phyloP scores from a whole-genome alignment of 2,797 vertebrate genomes.

The Sebastes diploproa region DNA sequence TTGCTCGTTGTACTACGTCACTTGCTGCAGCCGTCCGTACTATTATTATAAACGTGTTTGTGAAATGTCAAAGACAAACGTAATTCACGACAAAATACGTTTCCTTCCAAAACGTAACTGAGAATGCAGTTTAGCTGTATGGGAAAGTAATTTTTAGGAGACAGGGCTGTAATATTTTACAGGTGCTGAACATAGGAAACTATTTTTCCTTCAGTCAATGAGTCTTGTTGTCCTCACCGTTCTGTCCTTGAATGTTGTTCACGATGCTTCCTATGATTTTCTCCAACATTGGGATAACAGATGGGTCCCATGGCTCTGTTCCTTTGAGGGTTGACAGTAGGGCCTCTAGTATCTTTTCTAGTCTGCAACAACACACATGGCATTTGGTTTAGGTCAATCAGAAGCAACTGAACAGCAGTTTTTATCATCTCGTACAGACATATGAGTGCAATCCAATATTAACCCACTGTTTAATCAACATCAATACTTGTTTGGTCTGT shows the following conservation, averaged over 20 bases:
- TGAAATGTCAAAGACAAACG: no score
- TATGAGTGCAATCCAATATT: neutral
- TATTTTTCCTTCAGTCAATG: neutral
- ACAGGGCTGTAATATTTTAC: neutral
- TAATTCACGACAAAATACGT: no score
- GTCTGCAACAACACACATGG: constrained; percentile 59
- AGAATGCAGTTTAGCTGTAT: no score
- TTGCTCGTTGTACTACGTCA: no score
- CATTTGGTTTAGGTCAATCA: constrained; percentile 15
- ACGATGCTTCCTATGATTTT: constrained; percentile 25
- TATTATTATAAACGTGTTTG: no score
- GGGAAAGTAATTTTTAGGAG: no score
- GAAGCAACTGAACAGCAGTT: neutral
- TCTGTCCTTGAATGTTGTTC: constrained; percentile 56
- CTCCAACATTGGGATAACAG: constrained; percentile 56
- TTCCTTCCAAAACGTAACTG: rapidly evolving
- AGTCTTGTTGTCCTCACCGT: constrained; percentile 65
- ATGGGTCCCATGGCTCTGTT: constrained; percentile 56
- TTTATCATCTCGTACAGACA: neutral
- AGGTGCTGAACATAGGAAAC: neutral
- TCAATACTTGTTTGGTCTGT: neutral
- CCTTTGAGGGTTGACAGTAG: constrained; percentile 61
- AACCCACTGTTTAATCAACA: neutral
- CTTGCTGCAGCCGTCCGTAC: no score
- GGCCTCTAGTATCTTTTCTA: constrained; percentile 60